Evolutionary conservation across 2,797 vertebrate species (phyloP), one percentile per base, ranked within the genome.

Genomic region (Lepidocolaptes lacrymiger): DNA sequence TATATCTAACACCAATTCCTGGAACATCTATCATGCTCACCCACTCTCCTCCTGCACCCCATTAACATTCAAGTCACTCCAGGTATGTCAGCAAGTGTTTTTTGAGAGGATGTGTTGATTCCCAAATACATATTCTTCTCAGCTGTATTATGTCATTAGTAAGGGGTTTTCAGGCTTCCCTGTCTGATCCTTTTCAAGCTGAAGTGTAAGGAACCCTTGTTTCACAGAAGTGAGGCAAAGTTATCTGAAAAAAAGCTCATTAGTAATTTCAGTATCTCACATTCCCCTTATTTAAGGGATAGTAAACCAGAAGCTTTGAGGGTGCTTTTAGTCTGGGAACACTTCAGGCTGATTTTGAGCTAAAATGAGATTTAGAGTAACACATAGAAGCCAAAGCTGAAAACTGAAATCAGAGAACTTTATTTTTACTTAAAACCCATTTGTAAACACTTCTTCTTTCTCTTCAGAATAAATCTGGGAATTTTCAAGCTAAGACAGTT

Each of bases 381-480:
- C 26, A 46, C 17, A 49, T 3, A 80, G 26, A 90, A 68, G 24
- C 30, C 54, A 75, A 84, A 93, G 39, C 14, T 37, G 28, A 36
- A 83, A 93, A 56, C 10, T 36, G 73, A 55, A 59, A 83, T 73
- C 37, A 54, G 10, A 85, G 15, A 62, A 44, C 2, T 15, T n/a
- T 34, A 44, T 46, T 93, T 81, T 89, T 13, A 63, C 14, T 64
- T 67, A 56, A 89, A 80, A 59, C 8, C 6, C 22, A 8, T 62
- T 63, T 69, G 24, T 17, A 93, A 82, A 63, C 12, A 36, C 26
- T 85, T 69, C 11, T 14, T 36, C 26, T 63, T 78, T 89, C 44
- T 89, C 34, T 75, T 93, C 54, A 78, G 48, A 83, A 72, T 49
- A 83, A 54, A 79, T n/a, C 15, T 74, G 51, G 24, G 36, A 46